phyloP scores from a whole-genome alignment of 53 echinoderm and acorn worm genomes.

The Crossaster papposus region DNA sequence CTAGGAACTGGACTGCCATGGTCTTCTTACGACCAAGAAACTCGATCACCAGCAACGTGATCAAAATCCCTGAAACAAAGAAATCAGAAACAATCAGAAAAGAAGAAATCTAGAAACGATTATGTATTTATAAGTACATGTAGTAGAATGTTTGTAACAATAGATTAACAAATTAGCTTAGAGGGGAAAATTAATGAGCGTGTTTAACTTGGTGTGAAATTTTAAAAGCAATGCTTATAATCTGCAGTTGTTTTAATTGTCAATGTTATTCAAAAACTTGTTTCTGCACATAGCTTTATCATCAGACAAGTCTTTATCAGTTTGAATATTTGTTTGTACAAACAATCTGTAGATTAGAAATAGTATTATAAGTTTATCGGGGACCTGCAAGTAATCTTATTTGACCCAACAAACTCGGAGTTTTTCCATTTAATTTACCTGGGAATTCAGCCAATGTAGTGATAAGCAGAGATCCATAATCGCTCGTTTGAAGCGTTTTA shows the following conservation, averaged over 20 bases:
- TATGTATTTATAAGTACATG: background rate
- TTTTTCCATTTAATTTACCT: slow-evolving; percentile 46
- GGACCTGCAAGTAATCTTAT: no score
- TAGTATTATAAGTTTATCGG: no score
- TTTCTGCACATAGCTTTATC: no score
- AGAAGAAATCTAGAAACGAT: background rate
- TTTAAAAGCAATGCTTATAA: no score
- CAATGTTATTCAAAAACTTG: background rate
- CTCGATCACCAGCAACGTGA: slow-evolving; percentile 73
- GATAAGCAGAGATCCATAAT: slow-evolving; percentile 67
- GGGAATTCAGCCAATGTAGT: slow-evolving; percentile 84
- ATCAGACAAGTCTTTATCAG: no score
- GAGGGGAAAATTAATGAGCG: no score
- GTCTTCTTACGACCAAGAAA: slow-evolving; percentile 70
- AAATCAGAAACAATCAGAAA: background rate
- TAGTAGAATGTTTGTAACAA: background rate
- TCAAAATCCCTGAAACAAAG: slow-evolving; percentile 65
- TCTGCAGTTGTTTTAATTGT: background rate
- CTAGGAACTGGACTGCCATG: slow-evolving; percentile 64
- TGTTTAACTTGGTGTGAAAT: background rate
- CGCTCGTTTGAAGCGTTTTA: slow-evolving; percentile 55
- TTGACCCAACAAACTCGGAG: no score
- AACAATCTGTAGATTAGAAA: no score
- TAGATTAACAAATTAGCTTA: no score
- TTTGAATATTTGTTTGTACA: no score